Conservation (phyloP, 2,888 invertebrate genomes). For the Ophion obscuratus region DNA sequence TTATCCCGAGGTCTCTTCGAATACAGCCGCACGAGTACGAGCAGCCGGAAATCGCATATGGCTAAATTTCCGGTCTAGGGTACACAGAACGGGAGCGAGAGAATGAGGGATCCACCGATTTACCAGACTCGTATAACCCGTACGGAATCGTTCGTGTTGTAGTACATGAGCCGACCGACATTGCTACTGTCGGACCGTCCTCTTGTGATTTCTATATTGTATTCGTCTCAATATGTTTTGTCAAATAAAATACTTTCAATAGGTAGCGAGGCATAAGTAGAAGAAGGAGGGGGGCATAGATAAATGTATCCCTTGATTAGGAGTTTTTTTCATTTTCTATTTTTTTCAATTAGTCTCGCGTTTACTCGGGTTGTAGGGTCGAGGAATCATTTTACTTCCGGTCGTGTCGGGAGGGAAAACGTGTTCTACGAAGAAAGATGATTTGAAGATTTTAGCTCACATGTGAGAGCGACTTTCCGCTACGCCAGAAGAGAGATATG, state of each 20-base stretch:
- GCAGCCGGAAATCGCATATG: constrained; percentile 54
- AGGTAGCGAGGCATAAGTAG: constrained; percentile 11
- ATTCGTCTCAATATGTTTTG: constrained; percentile 38
- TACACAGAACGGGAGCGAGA: not conserved
- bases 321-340: constrained; percentile 2
- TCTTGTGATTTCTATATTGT: constrained; percentile 63
- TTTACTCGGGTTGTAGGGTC: not conserved
- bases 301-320: constrained; percentile 7
- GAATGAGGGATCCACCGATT: constrained; percentile 36
- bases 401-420: constrained; percentile 29
- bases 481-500: too few relatives aligned
- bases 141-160: constrained; percentile 39
- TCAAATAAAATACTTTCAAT: constrained; percentile 49
- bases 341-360: constrained; percentile 43
- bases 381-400: too few relatives aligned
- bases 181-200: constrained; percentile 15
- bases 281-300: not conserved
- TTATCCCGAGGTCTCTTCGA: not conserved
- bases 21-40: constrained; percentile 16
- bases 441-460: constrained; percentile 22
- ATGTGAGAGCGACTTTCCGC: not conserved
- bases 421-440: constrained; percentile 36
- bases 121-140: constrained; percentile 42
- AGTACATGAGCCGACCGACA: constrained; percentile 55
- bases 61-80: constrained; percentile 44